These are phyloP conservation scores for Cyanocitta stelleri DNA, from an alignment of 2,113 vertebrate species.

Conservation along the genomic window DNA sequence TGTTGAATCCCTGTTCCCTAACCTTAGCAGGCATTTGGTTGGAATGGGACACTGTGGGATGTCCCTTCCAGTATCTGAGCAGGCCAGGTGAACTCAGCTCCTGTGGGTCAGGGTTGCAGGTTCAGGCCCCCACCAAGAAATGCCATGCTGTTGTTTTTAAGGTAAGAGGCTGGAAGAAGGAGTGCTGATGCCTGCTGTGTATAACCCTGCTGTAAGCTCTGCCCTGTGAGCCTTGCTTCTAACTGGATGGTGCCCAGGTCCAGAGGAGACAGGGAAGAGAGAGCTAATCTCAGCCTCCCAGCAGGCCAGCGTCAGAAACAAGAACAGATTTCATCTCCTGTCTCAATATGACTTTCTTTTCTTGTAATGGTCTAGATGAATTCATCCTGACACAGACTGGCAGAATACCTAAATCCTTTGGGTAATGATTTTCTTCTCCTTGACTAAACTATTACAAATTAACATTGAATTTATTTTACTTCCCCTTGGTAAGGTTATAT, in stretches of 20 bases:
- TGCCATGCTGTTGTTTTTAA: not conserved
- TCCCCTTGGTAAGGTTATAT: not conserved
- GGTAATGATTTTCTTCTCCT: not conserved
- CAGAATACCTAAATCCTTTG: not conserved
- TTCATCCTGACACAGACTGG: not conserved
- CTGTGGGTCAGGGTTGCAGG: not conserved
- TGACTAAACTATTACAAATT: not conserved
- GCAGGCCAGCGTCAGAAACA: not conserved
- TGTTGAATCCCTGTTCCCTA: not conserved
- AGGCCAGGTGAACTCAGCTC: not conserved
- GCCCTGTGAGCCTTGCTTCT: not conserved
- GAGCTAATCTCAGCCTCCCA: not conserved
- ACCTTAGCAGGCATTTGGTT: fast-evolving
- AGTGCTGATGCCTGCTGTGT: not conserved
- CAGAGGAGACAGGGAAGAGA: not conserved
- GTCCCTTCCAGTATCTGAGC: not conserved
- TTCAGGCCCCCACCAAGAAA: not conserved
- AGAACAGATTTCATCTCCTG: not conserved
- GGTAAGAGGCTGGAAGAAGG: not conserved
- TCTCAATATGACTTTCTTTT: not conserved
- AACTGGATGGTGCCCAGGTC: not conserved
- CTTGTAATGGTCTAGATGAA: not conserved
- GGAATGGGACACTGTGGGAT: not conserved
- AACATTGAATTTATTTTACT: not conserved
- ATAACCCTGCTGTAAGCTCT: not conserved